Evolutionary conservation across 2,888 invertebrate species (phyloP).

Genomic region (Torymus auratus): DNA sequence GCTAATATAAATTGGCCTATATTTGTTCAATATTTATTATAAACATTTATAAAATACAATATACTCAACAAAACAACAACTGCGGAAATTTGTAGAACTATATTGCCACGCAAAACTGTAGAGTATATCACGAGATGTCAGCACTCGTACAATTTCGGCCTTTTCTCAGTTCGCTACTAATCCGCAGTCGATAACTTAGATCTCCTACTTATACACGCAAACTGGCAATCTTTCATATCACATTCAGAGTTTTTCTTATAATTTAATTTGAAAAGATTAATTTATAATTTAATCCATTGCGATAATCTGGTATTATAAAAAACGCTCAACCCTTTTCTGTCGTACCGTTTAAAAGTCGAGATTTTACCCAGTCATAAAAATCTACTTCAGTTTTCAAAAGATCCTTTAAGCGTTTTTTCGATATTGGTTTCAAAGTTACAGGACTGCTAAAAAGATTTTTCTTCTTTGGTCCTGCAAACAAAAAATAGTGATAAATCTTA

Average conservation of each 20-base stretch:
- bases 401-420: slow-evolving; percentile 66
- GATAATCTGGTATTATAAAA: background rate
- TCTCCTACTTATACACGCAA: background rate
- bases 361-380: slow-evolving; percentile 80
- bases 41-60: slow-evolving; percentile 17
- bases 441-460: slow-evolving; percentile 62
- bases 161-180: background rate
- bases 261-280: background rate
- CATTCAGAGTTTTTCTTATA: background rate
- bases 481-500: background rate
- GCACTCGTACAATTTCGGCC: slow-evolving; percentile 20
- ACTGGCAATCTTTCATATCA: slow-evolving; percentile 18
- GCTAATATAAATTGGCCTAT: no score
- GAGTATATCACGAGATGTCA: slow-evolving; percentile 30
- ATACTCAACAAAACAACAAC: background rate
- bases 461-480: slow-evolving; percentile 74
- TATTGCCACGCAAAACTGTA: background rate
- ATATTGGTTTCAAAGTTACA: slow-evolving; percentile 56
- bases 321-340: slow-evolving; percentile 63
- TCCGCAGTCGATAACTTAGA: slow-evolving; percentile 45
- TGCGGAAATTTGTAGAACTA: slow-evolving; percentile 14
- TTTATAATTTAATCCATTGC: no score
- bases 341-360: slow-evolving; percentile 75
- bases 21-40: no score
- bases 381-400: slow-evolving; percentile 79